Percentiles rank a stretch among this genome's conserved stretches.
Evolutionary conservation across 2,113 vertebrate genomes (phyloP).

Genomic region (Alaudala cheleensis): DNA sequence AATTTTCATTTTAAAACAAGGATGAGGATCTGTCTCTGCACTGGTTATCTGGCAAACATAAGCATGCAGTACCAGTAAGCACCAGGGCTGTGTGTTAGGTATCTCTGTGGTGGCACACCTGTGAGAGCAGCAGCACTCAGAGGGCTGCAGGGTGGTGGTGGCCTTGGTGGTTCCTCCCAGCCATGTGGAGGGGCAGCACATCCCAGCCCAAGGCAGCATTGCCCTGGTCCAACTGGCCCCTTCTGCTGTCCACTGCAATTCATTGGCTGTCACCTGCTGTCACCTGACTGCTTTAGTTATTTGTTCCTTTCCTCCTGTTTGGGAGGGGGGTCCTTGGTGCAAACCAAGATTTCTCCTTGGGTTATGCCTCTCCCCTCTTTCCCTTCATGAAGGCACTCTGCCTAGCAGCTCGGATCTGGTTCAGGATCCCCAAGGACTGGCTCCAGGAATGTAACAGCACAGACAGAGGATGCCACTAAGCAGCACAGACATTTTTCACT

Average conservation of each 20-base stretch:
- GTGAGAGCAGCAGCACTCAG: not conserved
- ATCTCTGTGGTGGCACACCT: not conserved
- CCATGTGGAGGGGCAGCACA: not conserved
- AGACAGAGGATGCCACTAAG: not conserved
- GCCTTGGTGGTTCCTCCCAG: accelerated
- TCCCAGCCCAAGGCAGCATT: not conserved
- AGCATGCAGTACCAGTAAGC: not conserved
- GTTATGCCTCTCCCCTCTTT: not conserved
- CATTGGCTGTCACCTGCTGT: accelerated
- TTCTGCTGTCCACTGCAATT: not conserved
- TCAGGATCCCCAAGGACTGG: not conserved
- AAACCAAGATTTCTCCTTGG: not conserved
- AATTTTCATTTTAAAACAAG: not conserved
- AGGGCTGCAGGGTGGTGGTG: not conserved
- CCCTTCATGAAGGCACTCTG: not conserved
- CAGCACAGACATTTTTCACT: not conserved
- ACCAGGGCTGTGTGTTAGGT: not conserved
- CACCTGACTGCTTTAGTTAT: not conserved
- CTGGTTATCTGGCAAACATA: not conserved
- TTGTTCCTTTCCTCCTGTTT: not conserved
- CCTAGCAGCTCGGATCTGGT: not conserved
- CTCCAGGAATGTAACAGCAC: not conserved
- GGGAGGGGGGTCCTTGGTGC: not conserved
- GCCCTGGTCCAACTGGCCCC: not conserved
- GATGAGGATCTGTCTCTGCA: not conserved